phyloP scores from a whole-genome alignment of 1,140 invertebrate genomes.

The Dolichoris vasculosae region DNA sequence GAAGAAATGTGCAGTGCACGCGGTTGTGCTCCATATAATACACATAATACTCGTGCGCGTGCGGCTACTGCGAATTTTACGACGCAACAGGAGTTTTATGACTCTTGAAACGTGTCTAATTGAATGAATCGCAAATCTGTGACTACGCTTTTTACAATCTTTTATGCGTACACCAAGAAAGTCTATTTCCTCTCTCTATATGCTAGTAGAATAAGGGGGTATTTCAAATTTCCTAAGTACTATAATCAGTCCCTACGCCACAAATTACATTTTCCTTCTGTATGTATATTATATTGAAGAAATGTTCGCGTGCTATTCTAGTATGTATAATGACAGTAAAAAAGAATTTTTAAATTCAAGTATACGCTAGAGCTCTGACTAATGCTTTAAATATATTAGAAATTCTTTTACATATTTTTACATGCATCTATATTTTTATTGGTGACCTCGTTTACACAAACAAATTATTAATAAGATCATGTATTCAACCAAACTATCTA shows the following conservation, averaged over 20 bases:
- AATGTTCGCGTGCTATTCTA: not conserved
- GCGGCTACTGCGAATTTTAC: conserved; percentile 21
- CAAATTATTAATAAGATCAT: no score
- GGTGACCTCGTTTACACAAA: no score
- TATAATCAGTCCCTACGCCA: not conserved
- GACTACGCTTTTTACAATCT: conserved; percentile 40
- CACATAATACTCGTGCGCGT: not conserved
- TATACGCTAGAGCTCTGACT: no score
- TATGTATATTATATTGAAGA: not conserved
- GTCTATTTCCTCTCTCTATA: not conserved
- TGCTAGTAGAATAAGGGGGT: not conserved
- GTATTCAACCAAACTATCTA: no score
- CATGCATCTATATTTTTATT: no score
- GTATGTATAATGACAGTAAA: no score
- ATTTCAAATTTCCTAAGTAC: conserved; percentile 25
- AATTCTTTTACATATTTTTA: no score
- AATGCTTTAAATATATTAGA: no score
- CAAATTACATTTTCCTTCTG: not conserved
- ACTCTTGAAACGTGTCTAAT: conserved; percentile 39
- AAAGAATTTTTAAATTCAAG: no score
- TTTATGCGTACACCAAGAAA: conserved; percentile 6
- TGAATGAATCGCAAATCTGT: conserved; percentile 43
- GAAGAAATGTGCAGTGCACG: not conserved
- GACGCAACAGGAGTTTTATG: conserved; percentile 20
- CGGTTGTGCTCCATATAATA: conserved; percentile 13